Percentiles rank a stretch among this genome's conserved stretches.
Evolutionary conservation across 1,140 invertebrate genomes (phyloP).

Genomic region (Neodiprion lecontei): DNA sequence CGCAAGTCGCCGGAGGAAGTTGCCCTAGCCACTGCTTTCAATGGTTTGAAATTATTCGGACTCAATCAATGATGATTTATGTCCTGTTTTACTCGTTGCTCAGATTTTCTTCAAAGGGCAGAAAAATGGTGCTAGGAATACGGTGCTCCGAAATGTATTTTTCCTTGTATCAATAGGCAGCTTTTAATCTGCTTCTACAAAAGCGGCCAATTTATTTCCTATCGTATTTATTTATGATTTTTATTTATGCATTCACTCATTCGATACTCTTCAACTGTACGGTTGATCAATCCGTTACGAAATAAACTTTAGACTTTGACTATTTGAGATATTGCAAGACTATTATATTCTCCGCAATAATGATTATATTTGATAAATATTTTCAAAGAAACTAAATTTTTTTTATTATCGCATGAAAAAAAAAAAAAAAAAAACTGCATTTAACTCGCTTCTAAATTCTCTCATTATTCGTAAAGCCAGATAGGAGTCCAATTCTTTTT

Average conservation of each 20-base stretch:
- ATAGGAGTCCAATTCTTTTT: neutral
- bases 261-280: neutral
- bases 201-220: neutral
- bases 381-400: neutral
- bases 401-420: neutral
- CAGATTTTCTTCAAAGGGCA: constrained; percentile 26
- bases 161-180: constrained; percentile 22
- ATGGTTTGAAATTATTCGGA: constrained; percentile 91
- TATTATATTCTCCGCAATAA: neutral
- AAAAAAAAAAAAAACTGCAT: too few species aligned
- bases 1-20: constrained; percentile 87
- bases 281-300: neutral
- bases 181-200: constrained; percentile 10
- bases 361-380: neutral
- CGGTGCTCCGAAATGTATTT: constrained; percentile 9
- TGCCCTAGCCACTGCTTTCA: constrained; percentile 90
- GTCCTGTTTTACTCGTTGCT: neutral
- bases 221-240: constrained; percentile 2
- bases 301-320: neutral
- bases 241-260: neutral
- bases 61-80: constrained; percentile 71
- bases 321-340: neutral
- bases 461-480: neutral
- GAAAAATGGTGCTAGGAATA: constrained; percentile 26
- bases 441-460: neutral